Evolutionary conservation across 2,113 vertebrate genomes (phyloP).

Genomic region (western clawed frog (Xenopus tropicalis)): DNA sequence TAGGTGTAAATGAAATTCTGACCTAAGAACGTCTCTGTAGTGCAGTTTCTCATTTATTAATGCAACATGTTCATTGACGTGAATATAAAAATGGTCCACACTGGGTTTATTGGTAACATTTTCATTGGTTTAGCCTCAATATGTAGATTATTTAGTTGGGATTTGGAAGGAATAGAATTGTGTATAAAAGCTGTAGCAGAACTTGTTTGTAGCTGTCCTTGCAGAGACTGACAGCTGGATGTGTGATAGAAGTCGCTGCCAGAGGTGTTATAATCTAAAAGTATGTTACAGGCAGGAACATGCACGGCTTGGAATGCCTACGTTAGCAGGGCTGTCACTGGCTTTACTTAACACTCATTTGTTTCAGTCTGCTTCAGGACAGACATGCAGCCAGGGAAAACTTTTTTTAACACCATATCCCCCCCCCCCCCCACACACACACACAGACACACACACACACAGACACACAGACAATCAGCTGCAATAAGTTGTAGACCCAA

Average conservation of each 20-base stretch:
- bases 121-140: too few species aligned
- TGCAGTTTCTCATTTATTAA: too few species aligned
- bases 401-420: constrained; percentile 44
- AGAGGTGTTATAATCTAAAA: constrained; percentile 14
- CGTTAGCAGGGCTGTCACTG: constrained; percentile 51
- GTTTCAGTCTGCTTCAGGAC: constrained; percentile 65
- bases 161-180: background rate
- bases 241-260: constrained; percentile 42
- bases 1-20: too few species aligned
- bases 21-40: too few species aligned
- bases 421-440: too few species aligned
- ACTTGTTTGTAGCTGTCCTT: constrained; percentile 45
- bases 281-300: constrained; percentile 43
- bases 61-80: too few species aligned
- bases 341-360: constrained; percentile 64
- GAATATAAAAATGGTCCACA: too few species aligned
- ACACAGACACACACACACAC: constrained; percentile 42
- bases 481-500: background rate
- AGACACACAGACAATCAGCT: constrained; percentile 12
- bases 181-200: background rate
- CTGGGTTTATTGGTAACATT: too few species aligned
- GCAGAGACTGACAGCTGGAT: constrained; percentile 49
- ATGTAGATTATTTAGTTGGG: background rate
- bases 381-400: constrained; percentile 62
- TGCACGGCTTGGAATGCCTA: constrained; percentile 60